phyloP scores from a whole-genome alignment of 2,888 invertebrate genomes.

The Augiades crinisus region DNA sequence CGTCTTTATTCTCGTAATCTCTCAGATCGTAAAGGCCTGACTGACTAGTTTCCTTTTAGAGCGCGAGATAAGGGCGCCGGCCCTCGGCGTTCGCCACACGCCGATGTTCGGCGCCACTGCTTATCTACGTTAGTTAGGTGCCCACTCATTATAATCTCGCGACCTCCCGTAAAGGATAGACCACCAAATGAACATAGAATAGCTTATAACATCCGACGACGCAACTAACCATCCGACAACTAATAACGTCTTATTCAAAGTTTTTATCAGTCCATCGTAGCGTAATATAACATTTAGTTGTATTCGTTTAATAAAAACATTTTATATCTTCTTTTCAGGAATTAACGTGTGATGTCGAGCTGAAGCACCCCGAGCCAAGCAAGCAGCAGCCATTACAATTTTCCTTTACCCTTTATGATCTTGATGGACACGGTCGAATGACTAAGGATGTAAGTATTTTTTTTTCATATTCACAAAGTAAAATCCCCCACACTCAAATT shows the following conservation, averaged over 20 bases:
- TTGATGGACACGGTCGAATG: slow-evolving; percentile 95
- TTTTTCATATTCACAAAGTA: no score
- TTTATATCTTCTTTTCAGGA: slow-evolving; percentile 79
- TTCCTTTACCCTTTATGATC: slow-evolving; percentile 94
- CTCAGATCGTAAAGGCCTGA: slow-evolving; percentile 65
- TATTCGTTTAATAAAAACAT: slow-evolving; percentile 6
- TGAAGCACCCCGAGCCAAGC: slow-evolving; percentile 89
- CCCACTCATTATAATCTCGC: slow-evolving; percentile 17
- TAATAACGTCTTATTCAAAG: no score
- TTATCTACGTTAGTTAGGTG: slow-evolving; percentile 37
- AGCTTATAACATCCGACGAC: no score
- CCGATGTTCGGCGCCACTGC: slow-evolving; percentile 38
- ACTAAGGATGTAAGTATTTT: slow-evolving; percentile 90
- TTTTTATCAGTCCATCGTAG: no score
- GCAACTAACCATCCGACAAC: no score
- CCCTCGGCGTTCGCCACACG: slow-evolving; percentile 45
- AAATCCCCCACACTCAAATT: no score
- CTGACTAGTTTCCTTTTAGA: slow-evolving; percentile 74
- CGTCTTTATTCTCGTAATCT: slow-evolving; percentile 49
- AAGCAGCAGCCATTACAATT: slow-evolving; percentile 86
- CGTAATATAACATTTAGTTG: no score
- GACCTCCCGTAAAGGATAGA: slow-evolving; percentile 8
- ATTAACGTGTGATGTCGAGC: slow-evolving; percentile 93
- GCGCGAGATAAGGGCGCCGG: slow-evolving; percentile 62
- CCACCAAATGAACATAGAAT: background rate